Evolutionary conservation across 2,797 vertebrate genomes (phyloP), one percentile per base, ranked within the genome.

Genomic region (Microctenopoma steveboyesi): DNA sequence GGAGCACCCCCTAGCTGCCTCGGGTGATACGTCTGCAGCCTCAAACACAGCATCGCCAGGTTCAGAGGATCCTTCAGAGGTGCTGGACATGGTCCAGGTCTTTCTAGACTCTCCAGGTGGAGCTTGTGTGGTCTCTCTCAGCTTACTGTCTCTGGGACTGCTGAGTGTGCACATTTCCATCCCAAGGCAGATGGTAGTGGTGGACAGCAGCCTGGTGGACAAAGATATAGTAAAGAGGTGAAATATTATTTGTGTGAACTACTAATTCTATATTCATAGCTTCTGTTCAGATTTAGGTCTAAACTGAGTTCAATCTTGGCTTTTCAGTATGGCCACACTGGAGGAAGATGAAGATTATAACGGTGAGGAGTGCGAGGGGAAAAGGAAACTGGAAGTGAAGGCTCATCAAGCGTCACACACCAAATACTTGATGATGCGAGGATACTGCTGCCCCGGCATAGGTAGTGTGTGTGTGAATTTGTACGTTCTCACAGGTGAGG

Each of bases 341-440:
- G 87, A 96, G 1, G 95, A 96, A 2, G 96, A 98, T 0, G 95
- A 96, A 55, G 95, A 96, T 0, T 52, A 94, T 1, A 95, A 94
- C 0, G 76, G 45, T 0, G 96, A 96, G 0, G 90, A 92, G 5
- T 69, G 91, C 0, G 95, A 92, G 1, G 74, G 83, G 37, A 95
- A 88, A 55, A 94, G 91, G 60, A 94, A 88, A 61, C 83, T 95
- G 1, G 95, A 95, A 69, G 95, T 98, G 75, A 97, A 96, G 56
- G 91, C 96, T 7, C 94, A 92, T 10, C 96, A 98, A 51, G 97
- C 97, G 0, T 99, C 97, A 0, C 98, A 98, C 90, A 98, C 97
- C 63, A 98, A 97, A 86, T 99, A 97, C 89, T 88, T 99, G 76
- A 93, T 99, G 79, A 97, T 99, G 96, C 90, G 93, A 22, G 98